These are phyloP conservation scores for Calliopsis andreniformis DNA, from an alignment of 1,140 invertebrate genomes.

Conservation along the genomic window DNA sequence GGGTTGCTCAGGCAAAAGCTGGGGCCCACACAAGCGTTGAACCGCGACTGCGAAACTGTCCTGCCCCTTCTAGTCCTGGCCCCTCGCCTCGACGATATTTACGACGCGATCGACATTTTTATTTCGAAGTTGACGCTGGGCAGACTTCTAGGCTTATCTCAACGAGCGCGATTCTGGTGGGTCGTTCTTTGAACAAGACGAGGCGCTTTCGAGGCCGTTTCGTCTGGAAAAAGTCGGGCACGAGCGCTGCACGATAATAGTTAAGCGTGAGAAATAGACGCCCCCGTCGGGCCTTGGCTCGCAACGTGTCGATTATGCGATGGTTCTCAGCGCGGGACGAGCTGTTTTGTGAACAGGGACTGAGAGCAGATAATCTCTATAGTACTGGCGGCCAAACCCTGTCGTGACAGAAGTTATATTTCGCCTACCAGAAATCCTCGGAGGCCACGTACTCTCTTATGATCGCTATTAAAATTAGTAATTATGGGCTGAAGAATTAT, in stretches of 20 bases:
- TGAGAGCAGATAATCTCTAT: too few relatives aligned
- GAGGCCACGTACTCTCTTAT: too few relatives aligned
- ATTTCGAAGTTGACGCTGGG: conserved; percentile 29
- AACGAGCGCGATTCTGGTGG: background rate
- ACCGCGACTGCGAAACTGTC: background rate
- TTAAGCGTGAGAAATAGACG: conserved; percentile 63
- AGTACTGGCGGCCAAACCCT: too few relatives aligned
- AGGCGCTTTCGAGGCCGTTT: background rate
- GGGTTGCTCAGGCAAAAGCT: background rate
- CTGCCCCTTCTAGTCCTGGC: background rate
- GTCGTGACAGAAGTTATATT: too few relatives aligned
- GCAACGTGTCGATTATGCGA: conserved; percentile 53
- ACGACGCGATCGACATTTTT: conserved; percentile 51
- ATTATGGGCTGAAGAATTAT: too few relatives aligned
- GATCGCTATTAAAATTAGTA: too few relatives aligned
- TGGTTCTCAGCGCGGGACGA: too few relatives aligned
- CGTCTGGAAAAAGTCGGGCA: conserved; percentile 43
- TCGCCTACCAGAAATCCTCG: too few relatives aligned
- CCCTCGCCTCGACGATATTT: conserved; percentile 11
- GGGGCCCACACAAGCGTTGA: background rate
- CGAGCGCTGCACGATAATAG: conserved; percentile 58
- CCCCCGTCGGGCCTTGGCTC: background rate
- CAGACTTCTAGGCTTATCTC: conserved; percentile 26
- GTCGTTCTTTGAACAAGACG: conserved; percentile 33
- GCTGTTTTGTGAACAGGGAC: too few relatives aligned